These are phyloP conservation scores for Xanthia icteritia DNA, from an alignment of 2,888 invertebrate genomes.

Conservation along the genomic window DNA sequence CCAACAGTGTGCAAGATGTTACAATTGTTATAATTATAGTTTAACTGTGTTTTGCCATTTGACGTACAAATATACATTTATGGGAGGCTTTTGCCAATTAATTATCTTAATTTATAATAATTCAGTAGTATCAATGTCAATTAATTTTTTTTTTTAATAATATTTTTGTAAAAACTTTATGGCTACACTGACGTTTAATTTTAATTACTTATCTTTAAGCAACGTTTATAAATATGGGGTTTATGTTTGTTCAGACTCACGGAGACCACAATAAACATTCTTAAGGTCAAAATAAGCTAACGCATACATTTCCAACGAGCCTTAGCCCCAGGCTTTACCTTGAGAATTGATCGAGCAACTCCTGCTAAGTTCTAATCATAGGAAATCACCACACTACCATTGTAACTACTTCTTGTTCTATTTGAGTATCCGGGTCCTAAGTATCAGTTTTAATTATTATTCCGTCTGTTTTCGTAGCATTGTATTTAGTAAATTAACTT, in stretches of 20 bases:
- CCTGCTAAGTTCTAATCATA: constrained; percentile 51
- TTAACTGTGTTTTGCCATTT: too few species aligned
- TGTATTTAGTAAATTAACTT: constrained; percentile 40
- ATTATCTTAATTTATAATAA: too few species aligned
- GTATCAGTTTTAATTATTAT: constrained; percentile 39
- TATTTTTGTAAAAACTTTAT: too few species aligned
- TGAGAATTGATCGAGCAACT: constrained; percentile 55
- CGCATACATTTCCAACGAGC: constrained; percentile 36
- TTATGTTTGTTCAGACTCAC: background rate
- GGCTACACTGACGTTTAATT: too few species aligned
- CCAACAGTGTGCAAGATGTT: too few species aligned
- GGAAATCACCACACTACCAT: constrained; percentile 57
- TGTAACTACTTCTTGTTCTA: constrained; percentile 26
- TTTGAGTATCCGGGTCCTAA: constrained; percentile 54
- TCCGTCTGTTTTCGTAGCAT: constrained; percentile 25
- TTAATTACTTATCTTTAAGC: too few species aligned
- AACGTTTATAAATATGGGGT: background rate
- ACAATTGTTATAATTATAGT: too few species aligned
- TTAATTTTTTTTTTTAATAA: too few species aligned
- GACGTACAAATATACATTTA: too few species aligned
- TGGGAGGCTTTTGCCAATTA: too few species aligned
- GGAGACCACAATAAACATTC: constrained; percentile 15
- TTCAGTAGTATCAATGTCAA: too few species aligned
- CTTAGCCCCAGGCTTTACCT: constrained; percentile 54
- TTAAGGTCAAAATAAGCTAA: constrained; percentile 26